Percentiles rank a stretch among this genome's conserved stretches.
Conservation (phyloP, 2,888 invertebrate species). For the Timema podura region DNA sequence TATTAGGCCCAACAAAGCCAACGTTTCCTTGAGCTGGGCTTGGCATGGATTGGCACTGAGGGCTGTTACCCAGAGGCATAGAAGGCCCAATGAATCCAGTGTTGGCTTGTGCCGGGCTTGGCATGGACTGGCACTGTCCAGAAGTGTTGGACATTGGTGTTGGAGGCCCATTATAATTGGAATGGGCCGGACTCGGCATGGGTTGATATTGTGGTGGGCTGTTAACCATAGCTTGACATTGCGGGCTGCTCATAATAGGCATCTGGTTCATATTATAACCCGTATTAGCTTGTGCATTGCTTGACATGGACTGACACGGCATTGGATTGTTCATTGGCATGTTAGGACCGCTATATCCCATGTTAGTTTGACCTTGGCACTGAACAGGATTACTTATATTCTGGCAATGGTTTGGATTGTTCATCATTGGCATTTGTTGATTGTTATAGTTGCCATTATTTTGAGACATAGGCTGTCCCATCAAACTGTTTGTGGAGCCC, state of each 20-base stretch:
- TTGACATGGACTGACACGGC: too few species aligned
- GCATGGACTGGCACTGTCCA: constrained; percentile 17
- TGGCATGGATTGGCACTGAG: constrained; percentile 28
- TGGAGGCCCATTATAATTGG: background rate
- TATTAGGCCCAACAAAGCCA: constrained; percentile 30
- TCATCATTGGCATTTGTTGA: constrained; percentile 17
- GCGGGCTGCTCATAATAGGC: background rate
- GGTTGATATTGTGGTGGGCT: constrained; percentile 16
- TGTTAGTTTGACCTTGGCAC: constrained; percentile 18
- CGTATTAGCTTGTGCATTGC: too few species aligned
- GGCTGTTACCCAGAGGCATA: constrained; percentile 19
- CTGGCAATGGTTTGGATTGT: background rate
- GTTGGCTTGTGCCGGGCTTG: constrained; percentile 32
- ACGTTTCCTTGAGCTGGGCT: constrained; percentile 38
- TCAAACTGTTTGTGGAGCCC: background rate
- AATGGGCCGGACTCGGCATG: background rate
- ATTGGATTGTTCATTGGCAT: constrained; percentile 5
- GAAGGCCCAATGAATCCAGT: constrained; percentile 31
- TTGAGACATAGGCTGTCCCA: constrained; percentile 31
- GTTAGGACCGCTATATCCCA: constrained; percentile 11
- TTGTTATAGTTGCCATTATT: constrained; percentile 33
- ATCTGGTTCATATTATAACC: too few species aligned
- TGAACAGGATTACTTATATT: constrained; percentile 7
- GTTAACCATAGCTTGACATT: constrained; percentile 22
- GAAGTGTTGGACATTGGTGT: constrained; percentile 21